Conservation (phyloP, 2,888 invertebrate species). For the Gandaritis pyraliata region DNA sequence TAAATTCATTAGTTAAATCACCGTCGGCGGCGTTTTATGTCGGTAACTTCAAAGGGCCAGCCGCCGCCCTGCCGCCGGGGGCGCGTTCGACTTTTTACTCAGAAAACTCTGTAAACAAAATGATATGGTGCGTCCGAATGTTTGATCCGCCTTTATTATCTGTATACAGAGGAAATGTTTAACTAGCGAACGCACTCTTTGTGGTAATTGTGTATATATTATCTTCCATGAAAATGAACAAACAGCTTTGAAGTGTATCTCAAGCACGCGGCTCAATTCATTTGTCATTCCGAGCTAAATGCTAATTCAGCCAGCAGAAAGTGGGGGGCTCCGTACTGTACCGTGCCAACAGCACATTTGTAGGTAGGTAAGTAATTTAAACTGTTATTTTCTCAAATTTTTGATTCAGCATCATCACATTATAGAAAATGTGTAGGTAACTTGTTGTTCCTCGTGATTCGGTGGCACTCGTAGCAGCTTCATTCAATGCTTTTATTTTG, state of each 20-base stretch:
- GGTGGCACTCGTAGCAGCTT: conserved; percentile 64
- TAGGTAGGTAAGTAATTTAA: neutral
- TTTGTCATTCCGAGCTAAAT: conserved; percentile 3
- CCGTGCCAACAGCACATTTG: neutral
- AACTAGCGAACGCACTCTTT: conserved; percentile 72
- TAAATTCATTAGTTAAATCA: conserved; percentile 86
- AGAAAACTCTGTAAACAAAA: conserved; percentile 84
- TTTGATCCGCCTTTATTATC: conserved; percentile 83
- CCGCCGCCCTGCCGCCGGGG: conserved; percentile 74
- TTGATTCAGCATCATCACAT: conserved; percentile 47
- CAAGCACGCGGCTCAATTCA: conserved; percentile 4
- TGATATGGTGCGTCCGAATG: conserved; percentile 81
- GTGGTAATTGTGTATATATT: conserved; percentile 69
- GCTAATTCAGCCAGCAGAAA: conserved; percentile 11
- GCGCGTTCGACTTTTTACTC: conserved; percentile 81
- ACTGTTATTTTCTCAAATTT: conserved; percentile 39
- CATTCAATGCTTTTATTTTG: conserved; percentile 81
- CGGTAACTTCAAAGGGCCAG: conserved; percentile 81
- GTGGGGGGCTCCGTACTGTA: neutral
- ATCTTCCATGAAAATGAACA: conserved; percentile 57
- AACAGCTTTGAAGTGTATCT: conserved; percentile 54
- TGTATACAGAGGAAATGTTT: conserved; percentile 77
- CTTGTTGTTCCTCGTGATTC: conserved; percentile 57
- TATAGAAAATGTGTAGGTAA: conserved; percentile 51
- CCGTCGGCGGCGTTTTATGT: conserved; percentile 84